Percentiles rank a stretch among this genome's conserved stretches.
These are phyloP conservation scores for Acromyrmex heyeri DNA, from an alignment of 1,140 invertebrate species.

Conservation along the genomic window DNA sequence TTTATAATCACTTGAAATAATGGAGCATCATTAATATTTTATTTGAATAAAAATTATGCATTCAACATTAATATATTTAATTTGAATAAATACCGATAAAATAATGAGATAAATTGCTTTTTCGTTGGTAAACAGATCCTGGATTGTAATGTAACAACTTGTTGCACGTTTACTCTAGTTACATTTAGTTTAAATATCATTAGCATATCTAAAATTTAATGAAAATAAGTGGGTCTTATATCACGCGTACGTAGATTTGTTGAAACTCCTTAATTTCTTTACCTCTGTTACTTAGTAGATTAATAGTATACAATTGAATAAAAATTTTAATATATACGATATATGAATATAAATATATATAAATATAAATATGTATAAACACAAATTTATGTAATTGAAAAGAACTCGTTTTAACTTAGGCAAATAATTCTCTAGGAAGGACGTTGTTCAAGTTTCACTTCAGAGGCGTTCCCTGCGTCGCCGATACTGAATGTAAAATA, in stretches of 20 bases:
- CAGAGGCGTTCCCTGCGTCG: slow-evolving; percentile 52
- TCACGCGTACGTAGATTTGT: slow-evolving; percentile 73
- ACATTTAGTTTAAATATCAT: slow-evolving; percentile 75
- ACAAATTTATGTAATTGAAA: slow-evolving; percentile 83
- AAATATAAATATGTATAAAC: slow-evolving; percentile 81
- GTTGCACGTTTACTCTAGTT: slow-evolving; percentile 78
- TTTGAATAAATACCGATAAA: slow-evolving; percentile 16
- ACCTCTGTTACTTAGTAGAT: slow-evolving; percentile 80
- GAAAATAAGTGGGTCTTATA: slow-evolving; percentile 62
- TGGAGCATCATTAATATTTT: background rate
- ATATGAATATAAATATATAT: slow-evolving; percentile 80
- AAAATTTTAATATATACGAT: slow-evolving; percentile 80
- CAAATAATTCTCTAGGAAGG: slow-evolving; percentile 79
- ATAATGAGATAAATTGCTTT: slow-evolving; percentile 4
- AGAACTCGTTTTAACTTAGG: slow-evolving; percentile 80
- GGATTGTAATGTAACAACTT: slow-evolving; percentile 62
- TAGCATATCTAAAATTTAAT: slow-evolving; percentile 69
- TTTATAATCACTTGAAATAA: slow-evolving; percentile 6
- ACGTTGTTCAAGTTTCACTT: slow-evolving; percentile 83
- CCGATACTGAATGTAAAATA: slow-evolving; percentile 76
- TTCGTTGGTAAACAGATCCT: slow-evolving; percentile 45
- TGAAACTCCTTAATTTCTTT: slow-evolving; percentile 76
- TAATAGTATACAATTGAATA: slow-evolving; percentile 80
- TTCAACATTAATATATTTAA: slow-evolving; percentile 34
- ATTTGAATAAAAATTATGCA: slow-evolving; percentile 4